Evolutionary conservation across 2,888 invertebrate genomes (phyloP).

Genomic region (Flexamia atlantica): DNA sequence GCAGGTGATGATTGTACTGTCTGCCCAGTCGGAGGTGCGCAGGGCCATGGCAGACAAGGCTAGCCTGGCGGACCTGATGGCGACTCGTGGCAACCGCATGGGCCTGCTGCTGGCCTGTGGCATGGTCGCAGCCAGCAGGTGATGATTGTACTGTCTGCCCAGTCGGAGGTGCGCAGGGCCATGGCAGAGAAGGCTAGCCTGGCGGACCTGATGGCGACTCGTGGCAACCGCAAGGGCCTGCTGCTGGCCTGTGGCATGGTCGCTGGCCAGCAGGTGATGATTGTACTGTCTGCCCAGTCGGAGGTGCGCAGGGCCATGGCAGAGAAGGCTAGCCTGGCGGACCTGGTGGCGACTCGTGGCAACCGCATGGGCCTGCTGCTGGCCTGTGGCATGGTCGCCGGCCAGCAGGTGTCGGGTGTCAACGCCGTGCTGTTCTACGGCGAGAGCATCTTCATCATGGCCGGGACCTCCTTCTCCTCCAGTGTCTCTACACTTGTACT

Average conservation of each 20-base stretch:
- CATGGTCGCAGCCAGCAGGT: constrained; percentile 82
- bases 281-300: constrained; percentile 71
- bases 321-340: constrained; percentile 62
- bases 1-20: too few species aligned
- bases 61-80: constrained; percentile 63
- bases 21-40: constrained; percentile 49
- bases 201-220: constrained; percentile 64
- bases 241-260: constrained; percentile 76
- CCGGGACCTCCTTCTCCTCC: constrained; percentile 81
- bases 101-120: constrained; percentile 64
- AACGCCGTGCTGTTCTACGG: constrained; percentile 89
- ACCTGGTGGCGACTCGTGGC: constrained; percentile 72
- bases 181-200: constrained; percentile 61
- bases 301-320: constrained; percentile 59
- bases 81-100: constrained; percentile 80
- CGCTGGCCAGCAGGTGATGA: constrained; percentile 77
- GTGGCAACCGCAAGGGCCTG: constrained; percentile 80
- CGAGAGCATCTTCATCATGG: constrained; percentile 82
- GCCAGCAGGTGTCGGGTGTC: constrained; percentile 91
- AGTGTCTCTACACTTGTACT: constrained; percentile 86
- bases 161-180: constrained; percentile 56
- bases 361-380: constrained; percentile 78
- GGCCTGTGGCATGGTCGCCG: constrained; percentile 79
- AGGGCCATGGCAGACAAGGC: constrained; percentile 62
- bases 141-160: too few species aligned